Evolutionary conservation across 2,888 invertebrate genomes (phyloP), one percentile per base, ranked within the genome.

Genomic region (Phania funesta): DNA sequence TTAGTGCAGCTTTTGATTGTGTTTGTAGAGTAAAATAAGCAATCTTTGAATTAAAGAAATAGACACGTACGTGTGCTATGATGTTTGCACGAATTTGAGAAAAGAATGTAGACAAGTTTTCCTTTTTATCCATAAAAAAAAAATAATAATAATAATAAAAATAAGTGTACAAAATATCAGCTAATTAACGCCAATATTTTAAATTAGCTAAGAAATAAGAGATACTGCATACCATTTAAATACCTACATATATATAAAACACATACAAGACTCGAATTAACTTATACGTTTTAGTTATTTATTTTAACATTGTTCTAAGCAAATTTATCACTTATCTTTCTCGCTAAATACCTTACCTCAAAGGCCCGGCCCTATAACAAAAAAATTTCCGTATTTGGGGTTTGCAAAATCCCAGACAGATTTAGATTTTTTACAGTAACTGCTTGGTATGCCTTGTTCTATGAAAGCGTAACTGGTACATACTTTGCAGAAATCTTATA

Each of bases 101-200:
- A 46, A 62, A 38, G 70, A 71, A 16, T 67, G 50, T 35, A 62
- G 24, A 76, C 58, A n/a, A 67, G 67, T 24, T 71, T 50, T n/a
- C n/a, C n/a, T 54, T 71, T 75, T 76, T 62, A 68, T 76, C 54
- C 67, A 67, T 68, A 16, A 3, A n/a, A 35, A 20, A 64, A 46
- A 54, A 26, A 46, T n/a, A 54, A 56, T 26, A 35, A 35, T 22
- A 58, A 48, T 32, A 58, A 76, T 26, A 48, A 67, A 62, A 60
- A 68, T 68, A 52, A 52, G 50, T 60, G 44, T 65, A 79, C 65
- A 73, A 79, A 79, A 79, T 88, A 88, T 85, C 88, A 87, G 86
- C 89, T 89, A 89, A 89, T 89, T 89, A 89, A 89, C 88, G 88
- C 87, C 89, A 89, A 89, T 89, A 89, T 89, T 89, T 89, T 89